Evolutionary conservation across 2,888 invertebrate species (phyloP).

Genomic region (Exephanes ischioxanthus): DNA sequence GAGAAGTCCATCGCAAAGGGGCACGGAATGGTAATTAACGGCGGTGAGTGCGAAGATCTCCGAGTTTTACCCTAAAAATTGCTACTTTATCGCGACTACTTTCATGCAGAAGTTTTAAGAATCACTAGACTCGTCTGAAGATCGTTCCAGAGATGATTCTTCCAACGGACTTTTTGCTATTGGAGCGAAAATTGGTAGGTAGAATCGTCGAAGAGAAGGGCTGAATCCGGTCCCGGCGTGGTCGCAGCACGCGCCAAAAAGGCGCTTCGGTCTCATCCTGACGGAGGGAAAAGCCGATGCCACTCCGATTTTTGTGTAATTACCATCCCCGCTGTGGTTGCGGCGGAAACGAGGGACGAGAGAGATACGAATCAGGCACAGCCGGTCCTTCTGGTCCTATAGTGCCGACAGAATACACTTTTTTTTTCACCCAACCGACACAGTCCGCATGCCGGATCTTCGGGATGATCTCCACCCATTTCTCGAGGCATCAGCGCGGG

Average conservation of each 20-base stretch:
- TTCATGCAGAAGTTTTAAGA: neutral
- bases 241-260: conserved; percentile 71
- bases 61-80: neutral
- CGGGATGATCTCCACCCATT: conserved; percentile 43
- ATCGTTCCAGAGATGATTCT: conserved; percentile 24
- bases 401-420: conserved; percentile 59
- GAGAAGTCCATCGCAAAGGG: conserved; percentile 48
- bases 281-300: conserved; percentile 47
- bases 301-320: conserved; percentile 66
- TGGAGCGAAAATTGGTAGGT: conserved; percentile 19
- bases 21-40: neutral
- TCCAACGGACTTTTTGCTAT: conserved; percentile 36
- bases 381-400: conserved; percentile 50
- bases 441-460: conserved; percentile 32
- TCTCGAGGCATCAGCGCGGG: conserved; percentile 22
- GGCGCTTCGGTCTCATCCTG: conserved; percentile 52
- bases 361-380: conserved; percentile 73
- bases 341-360: conserved; percentile 55
- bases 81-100: neutral
- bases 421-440: conserved; percentile 31
- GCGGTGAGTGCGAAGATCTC: neutral
- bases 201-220: conserved; percentile 41
- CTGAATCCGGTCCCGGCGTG: conserved; percentile 52
- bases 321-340: conserved; percentile 57
- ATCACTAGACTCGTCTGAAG: neutral